phyloP scores from a whole-genome alignment of 2,113 vertebrate species.

The Tachysurus vachellii region DNA sequence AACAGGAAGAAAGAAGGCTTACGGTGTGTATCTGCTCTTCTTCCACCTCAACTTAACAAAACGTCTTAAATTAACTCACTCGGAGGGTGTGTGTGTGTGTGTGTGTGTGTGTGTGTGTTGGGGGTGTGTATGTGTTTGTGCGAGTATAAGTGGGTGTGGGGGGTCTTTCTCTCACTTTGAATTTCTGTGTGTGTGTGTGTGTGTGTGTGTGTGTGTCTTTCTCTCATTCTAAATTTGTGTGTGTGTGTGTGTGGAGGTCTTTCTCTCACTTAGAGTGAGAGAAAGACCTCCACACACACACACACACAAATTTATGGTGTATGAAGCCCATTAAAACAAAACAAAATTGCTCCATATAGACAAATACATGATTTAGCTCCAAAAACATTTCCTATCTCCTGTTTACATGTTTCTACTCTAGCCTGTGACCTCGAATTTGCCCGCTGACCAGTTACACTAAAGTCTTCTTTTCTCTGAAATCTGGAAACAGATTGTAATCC shows the following conservation, averaged over 20 bases:
- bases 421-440: background rate
- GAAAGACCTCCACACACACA: no score
- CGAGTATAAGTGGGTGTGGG: background rate
- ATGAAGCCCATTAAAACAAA: background rate
- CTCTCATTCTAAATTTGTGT: no score
- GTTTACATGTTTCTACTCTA: background rate
- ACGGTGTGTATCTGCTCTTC: slow-evolving; percentile 20
- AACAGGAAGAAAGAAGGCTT: slow-evolving; percentile 35
- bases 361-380: background rate
- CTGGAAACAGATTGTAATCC: background rate
- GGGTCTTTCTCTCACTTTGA: background rate
- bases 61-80: background rate
- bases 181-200: background rate
- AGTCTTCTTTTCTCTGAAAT: background rate
- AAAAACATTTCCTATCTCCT: background rate
- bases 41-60: slow-evolving; percentile 22
- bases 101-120: background rate
- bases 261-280: no score
- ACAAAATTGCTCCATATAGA: background rate
- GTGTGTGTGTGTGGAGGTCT: no score
- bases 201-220: no score
- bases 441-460: background rate
- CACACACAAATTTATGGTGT: no score
- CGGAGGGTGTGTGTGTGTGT: background rate
- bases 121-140: no score